Evolutionary conservation across 2,888 invertebrate species (phyloP).

Genomic region (Harpalus rufipes): DNA sequence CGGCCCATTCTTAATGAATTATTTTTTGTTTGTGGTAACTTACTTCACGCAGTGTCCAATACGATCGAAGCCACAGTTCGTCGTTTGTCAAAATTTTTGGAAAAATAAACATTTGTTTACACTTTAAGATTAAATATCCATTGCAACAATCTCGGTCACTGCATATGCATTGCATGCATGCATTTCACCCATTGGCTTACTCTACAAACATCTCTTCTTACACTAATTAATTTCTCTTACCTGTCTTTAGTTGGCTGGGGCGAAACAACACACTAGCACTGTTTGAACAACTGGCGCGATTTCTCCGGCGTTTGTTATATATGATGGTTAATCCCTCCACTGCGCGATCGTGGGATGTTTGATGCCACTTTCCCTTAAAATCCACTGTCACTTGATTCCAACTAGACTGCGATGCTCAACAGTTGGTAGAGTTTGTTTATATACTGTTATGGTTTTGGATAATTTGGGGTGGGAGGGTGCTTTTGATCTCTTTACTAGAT

Average conservation of each 20-base stretch:
- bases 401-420: conserved; percentile 12
- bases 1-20: too few relatives aligned
- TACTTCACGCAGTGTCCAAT: too few relatives aligned
- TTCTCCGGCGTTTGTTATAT: conserved; percentile 49
- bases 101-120: too few relatives aligned
- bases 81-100: too few relatives aligned
- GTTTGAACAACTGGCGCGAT: conserved; percentile 51
- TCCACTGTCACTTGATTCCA: conserved; percentile 38
- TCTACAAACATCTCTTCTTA: not conserved
- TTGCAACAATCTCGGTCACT: not conserved
- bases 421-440: conserved; percentile 17
- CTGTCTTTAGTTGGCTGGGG: conserved; percentile 27
- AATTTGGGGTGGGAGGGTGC: conserved; percentile 13
- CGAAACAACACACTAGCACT: conserved; percentile 41
- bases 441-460: not conserved
- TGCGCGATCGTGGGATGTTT: conserved; percentile 28
- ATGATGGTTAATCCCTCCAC: conserved; percentile 46
- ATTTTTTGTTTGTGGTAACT: too few relatives aligned
- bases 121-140: not conserved
- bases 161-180: not conserved
- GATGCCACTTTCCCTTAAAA: conserved; percentile 53
- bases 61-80: too few relatives aligned
- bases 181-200: conserved; percentile 18
- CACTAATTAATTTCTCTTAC: conserved; percentile 27
- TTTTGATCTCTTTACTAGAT: conserved; percentile 11